These are phyloP conservation scores for Poliocrania exsul DNA, from an alignment of 2,797 vertebrate genomes.

Conservation along the genomic window DNA sequence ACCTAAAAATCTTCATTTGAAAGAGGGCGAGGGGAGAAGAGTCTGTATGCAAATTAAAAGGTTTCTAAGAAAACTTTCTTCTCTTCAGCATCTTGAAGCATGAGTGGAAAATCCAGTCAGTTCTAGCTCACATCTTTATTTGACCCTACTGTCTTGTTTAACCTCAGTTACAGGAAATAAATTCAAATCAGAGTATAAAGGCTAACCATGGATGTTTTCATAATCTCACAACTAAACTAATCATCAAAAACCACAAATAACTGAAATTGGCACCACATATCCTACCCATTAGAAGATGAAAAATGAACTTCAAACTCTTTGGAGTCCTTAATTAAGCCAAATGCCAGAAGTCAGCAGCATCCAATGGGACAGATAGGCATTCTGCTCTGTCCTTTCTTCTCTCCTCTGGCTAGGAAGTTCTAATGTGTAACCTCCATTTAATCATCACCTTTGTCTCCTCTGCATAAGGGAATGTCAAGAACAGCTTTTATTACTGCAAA, in stretches of 20 bases:
- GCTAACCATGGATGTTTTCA: not conserved
- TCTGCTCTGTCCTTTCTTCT: not conserved
- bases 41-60: not conserved
- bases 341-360: not conserved
- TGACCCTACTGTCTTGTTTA: not conserved
- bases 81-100: not conserved
- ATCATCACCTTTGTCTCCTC: conserved; percentile 53
- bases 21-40: accelerated
- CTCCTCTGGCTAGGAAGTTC: conserved; percentile 5
- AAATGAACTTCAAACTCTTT: not conserved
- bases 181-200: not conserved
- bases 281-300: not conserved
- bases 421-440: conserved; percentile 36
- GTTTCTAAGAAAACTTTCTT: not conserved
- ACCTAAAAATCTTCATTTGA: not conserved
- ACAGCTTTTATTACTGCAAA: conserved; percentile 46
- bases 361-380: not conserved
- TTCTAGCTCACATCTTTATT: not conserved
- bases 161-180: not conserved
- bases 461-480: conserved; percentile 35
- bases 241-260: not conserved
- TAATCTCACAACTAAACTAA: not conserved
- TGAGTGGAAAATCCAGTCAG: not conserved
- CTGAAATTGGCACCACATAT: not conserved
- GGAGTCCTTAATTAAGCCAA: not conserved